Conservation (phyloP, 2,888 invertebrate species). For the Drosophila meridiana region DNA sequence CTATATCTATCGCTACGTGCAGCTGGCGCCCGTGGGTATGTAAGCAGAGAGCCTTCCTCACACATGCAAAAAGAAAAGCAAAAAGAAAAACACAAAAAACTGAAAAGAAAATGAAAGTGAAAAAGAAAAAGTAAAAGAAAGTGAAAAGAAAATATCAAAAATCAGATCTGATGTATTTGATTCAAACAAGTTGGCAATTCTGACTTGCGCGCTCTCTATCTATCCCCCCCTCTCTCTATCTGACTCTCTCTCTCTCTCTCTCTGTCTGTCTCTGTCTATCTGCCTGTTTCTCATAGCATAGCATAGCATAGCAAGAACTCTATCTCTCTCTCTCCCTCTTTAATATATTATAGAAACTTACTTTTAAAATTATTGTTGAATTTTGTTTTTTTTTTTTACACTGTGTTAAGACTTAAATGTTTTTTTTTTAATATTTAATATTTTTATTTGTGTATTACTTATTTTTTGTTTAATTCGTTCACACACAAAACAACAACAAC, state of each 20-base stretch:
- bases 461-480: constrained; percentile 45
- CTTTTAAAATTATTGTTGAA: constrained; percentile 81
- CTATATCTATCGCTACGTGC: constrained; percentile 99
- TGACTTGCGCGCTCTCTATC: constrained; percentile 43
- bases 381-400: constrained; percentile 72
- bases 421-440: constrained; percentile 57
- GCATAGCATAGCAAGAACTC: constrained; percentile 37
- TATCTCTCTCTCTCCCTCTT: constrained; percentile 7
- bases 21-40: constrained; percentile 92
- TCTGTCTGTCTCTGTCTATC: constrained; percentile 23
- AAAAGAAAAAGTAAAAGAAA: not conserved
- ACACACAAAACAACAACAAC: constrained; percentile 7
- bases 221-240: constrained; percentile 2
- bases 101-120: not conserved
- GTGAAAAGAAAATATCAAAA: not conserved
- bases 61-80: constrained; percentile 1
- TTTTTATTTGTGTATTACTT: constrained; percentile 48
- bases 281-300: constrained; percentile 47
- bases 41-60: constrained; percentile 64
- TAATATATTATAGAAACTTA: constrained; percentile 33
- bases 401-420: constrained; percentile 53
- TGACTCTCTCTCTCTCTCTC: constrained; percentile 24
- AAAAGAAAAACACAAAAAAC: not conserved
- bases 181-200: constrained; percentile 34
- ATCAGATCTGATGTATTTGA: constrained; percentile 8